phyloP scores from a whole-genome alignment of 2,113 vertebrate species.

The Bettongia penicillata region DNA sequence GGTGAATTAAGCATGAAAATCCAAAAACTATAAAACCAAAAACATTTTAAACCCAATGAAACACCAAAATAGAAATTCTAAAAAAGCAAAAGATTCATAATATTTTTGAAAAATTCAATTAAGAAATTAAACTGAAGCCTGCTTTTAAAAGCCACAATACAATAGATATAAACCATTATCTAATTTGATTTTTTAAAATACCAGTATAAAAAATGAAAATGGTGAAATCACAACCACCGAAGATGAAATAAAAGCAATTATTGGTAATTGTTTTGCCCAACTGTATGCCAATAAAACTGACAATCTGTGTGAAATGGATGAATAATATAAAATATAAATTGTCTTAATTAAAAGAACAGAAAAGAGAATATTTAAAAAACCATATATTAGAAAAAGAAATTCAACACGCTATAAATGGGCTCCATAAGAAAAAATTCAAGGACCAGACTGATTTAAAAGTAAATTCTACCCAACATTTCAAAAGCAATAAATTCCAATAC shows the following conservation, averaged over 20 bases:
- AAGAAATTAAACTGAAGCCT: background rate
- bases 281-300: background rate
- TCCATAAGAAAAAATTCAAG: background rate
- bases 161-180: background rate
- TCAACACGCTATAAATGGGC: background rate
- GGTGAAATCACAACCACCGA: background rate
- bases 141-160: background rate
- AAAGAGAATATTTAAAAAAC: too few relatives aligned
- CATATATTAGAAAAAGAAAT: too few relatives aligned
- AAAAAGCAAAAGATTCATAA: background rate
- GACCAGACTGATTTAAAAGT: background rate
- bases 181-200: background rate
- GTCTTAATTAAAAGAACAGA: too few relatives aligned
- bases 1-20: background rate
- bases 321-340: too few relatives aligned
- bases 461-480: background rate
- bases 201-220: background rate
- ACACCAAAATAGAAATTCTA: background rate
- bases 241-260: background rate
- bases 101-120: background rate
- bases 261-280: background rate
- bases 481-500: background rate
- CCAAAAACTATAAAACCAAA: background rate
- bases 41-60: background rate
- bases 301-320: background rate